A percentile compares a stretch with the other conserved stretches of the same genome.
These are phyloP conservation scores for Chiroxiphia lanceolata DNA, from an alignment of 2,797 vertebrate genomes.

Conservation along the genomic window DNA sequence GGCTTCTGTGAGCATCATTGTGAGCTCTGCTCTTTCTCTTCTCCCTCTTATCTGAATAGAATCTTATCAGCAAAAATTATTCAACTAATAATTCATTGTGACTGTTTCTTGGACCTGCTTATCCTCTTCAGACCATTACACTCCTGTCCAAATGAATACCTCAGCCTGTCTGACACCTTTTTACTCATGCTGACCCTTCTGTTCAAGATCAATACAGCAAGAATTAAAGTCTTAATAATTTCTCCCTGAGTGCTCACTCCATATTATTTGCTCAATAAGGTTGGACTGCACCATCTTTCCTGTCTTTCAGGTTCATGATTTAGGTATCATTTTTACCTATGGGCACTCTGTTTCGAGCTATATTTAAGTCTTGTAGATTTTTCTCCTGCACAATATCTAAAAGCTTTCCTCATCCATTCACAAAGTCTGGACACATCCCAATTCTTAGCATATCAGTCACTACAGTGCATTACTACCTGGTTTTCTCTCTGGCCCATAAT, in stretches of 20 bases:
- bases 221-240: slow-evolving; percentile 59
- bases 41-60: neutral
- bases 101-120: slow-evolving; percentile 13
- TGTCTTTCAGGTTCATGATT: slow-evolving; percentile 13
- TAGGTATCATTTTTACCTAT: neutral
- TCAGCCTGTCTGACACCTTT: slow-evolving; percentile 20
- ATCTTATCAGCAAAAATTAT: slow-evolving; percentile 24
- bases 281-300: neutral
- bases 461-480: neutral
- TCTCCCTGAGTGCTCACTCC: slow-evolving; percentile 13
- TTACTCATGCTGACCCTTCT: slow-evolving; percentile 17
- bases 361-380: neutral
- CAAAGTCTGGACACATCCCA: neutral
- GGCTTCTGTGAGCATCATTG: neutral
- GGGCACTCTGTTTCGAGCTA: neutral
- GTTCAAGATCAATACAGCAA: slow-evolving; percentile 37
- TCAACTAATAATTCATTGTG: slow-evolving; percentile 17
- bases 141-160: slow-evolving; percentile 17
- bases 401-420: neutral
- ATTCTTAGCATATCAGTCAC: neutral
- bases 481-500: neutral
- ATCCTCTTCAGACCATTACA: neutral
- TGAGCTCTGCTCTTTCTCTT: neutral
- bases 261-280: neutral
- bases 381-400: neutral